Base-by-base conservation (phyloP, 2,113 vertebrate species). In the Platycercus adscitus region DNA sequence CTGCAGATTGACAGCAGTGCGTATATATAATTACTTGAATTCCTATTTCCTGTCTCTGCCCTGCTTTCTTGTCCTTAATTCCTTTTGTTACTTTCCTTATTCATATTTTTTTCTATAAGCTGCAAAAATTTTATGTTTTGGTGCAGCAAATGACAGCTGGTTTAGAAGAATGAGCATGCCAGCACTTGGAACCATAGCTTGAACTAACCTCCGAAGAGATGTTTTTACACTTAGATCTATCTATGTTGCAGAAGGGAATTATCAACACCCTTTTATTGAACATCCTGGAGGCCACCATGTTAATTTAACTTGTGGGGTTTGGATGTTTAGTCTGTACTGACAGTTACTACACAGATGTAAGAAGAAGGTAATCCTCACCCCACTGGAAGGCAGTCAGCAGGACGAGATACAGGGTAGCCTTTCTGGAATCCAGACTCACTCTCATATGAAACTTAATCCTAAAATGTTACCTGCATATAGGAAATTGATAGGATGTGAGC, bases 201-300 rank as follows among this genome's bases (percentile, higher is more conserved):
- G 49, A 77, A 55, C 43, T 79, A 50, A 60, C 23, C 11, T 76
- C 50, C 29, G 11, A 17, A 72, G 39, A 64, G 15, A 28, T 46
- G 24, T 14, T 12, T 29, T 72, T 85, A 68, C 16, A 10, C 47
- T 43, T 1, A 35, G 19, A 46, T 0, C 0, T 29, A 53, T 9
- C 39, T 46, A 26, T 6, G 33, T 53, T 79, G 21, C 41, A 60
- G 39, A 50, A 56, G 17, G 61, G 18, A 72, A 35, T 69, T 87
- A 41, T 11, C 29, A 52, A 26, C 17, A n/a, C 28, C 10, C 10
- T 71, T 81, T 28, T 58, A 58, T 25, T 2, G 3, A 82, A 29
- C 37, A 37, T 46, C 33, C 24, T 44, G 49, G 65, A 79, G 31
- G 46, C 16, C 10, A 53, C 33, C 20, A 23, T 49, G 41, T 49